These are phyloP conservation scores for Arbacia lixula DNA, from an alignment of 53 echinoderm and acorn worm genomes.

Conservation along the genomic window DNA sequence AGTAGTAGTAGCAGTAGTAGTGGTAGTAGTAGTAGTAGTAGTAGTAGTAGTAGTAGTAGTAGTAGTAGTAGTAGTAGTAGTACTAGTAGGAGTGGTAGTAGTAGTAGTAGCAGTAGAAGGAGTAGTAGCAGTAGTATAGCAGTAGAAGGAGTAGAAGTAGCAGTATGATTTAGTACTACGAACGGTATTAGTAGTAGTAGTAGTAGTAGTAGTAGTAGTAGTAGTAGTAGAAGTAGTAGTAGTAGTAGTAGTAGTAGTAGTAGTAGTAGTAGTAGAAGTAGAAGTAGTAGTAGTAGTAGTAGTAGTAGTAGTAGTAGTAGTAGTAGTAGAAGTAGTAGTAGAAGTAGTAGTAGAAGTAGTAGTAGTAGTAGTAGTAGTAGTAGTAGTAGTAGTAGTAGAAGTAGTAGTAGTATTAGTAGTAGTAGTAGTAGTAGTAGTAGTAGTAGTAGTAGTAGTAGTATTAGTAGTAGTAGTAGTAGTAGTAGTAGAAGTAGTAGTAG, in stretches of 20 bases:
- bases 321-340: neutral
- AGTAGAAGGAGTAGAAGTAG: no score
- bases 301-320: slow-evolving; percentile 1
- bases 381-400: slow-evolving; percentile 1
- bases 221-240: neutral
- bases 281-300: neutral
- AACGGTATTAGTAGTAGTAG: no score
- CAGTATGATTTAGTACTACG: no score
- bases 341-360: neutral
- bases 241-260: slow-evolving; percentile 1
- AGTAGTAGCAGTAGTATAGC: no score
- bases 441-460: neutral
- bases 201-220: slow-evolving; percentile 1
- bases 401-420: neutral
- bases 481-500: neutral
- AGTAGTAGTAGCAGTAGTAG: neutral
- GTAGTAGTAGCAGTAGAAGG: no score
- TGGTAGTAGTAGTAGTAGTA: neutral
- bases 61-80: slow-evolving; percentile 1
- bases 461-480: neutral
- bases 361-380: slow-evolving; percentile 1
- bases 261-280: neutral
- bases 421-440: slow-evolving; percentile 1
- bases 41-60: neutral
- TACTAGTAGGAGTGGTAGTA: neutral